Evolutionary conservation across 2,797 vertebrate species (phyloP), one percentile per base, ranked within the genome.

Genomic region (Oreochromis grahami): DNA sequence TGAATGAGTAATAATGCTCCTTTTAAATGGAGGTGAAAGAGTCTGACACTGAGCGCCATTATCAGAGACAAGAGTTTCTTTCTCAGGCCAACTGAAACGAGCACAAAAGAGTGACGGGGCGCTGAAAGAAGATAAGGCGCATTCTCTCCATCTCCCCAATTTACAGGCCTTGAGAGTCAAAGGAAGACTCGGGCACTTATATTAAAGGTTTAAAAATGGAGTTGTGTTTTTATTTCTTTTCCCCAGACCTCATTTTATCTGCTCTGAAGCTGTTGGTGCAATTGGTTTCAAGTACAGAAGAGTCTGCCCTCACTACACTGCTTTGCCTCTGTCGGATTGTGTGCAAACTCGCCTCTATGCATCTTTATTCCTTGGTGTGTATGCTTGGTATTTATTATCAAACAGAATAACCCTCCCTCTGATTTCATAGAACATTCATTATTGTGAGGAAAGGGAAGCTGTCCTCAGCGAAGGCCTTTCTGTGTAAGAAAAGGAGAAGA

Each of bases 201-300:
- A 88, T 89, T 92, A 86, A 91, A 93, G 90, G 88, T 91, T 93
- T 93, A 88, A 91, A 90, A 92, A 91, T 89, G 84, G 87, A 91
- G 84, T 84, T 41, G 80, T 58, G 1, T 85, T 91, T 92, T 93
- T 79, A 86, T 88, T 91, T 92, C 58, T 86, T 86, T 84, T 80
- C 78, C 83, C 72, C 1, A 34, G 86, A 90, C 91, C 78, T 86
- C 24, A 70, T 89, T 93, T 93, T 89, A 92, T 93, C 89, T 85
- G 78, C 77, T 87, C 63, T 85, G 87, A 91, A 89, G 82, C 87
- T 38, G 8, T 84, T 65, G 82, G 81, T 60, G 81, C 88, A 86
- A 85, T 91, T 86, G 82, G 80, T 84, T 89, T 85, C 50, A 86
- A 88, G 86, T 90, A 82, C 82, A 89, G 85, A 91, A 85, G 79